Evolutionary conservation across 2,113 vertebrate species (phyloP).

Genomic region (Chrysochloris asiatica): DNA sequence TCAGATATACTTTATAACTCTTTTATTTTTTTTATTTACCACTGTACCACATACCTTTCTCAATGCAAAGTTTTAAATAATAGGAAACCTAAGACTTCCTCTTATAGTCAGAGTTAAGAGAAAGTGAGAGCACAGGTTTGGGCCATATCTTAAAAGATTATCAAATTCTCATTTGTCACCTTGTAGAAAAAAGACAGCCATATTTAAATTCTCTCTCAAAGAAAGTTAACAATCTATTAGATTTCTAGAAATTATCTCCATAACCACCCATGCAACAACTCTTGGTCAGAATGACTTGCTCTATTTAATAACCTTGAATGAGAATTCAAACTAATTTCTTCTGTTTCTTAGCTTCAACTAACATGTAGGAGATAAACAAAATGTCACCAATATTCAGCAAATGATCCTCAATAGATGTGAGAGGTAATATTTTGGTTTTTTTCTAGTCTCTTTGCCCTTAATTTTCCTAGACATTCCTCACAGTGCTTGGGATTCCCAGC

Average conservation of each 20-base stretch:
- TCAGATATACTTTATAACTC: neutral
- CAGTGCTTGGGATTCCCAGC: too few species aligned
- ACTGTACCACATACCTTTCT: neutral
- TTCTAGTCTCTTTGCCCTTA: neutral
- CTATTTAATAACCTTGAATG: neutral
- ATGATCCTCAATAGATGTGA: neutral
- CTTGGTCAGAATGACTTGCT: neutral
- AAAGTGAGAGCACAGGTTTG: neutral
- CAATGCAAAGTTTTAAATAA: neutral
- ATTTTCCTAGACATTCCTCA: neutral
- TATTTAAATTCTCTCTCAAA: neutral
- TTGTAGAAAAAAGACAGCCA: neutral
- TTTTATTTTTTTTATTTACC: neutral
- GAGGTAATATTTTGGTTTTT: neutral
- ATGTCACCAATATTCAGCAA: neutral
- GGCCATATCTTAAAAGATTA: neutral
- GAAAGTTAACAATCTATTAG: neutral
- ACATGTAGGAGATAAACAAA: neutral
- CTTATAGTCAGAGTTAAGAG: neutral
- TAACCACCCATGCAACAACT: neutral
- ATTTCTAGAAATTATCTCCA: conserved; percentile 15
- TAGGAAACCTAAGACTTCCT: neutral
- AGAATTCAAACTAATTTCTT: conserved; percentile 6
- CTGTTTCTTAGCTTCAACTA: neutral
- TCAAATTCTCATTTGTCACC: neutral